Conservation (phyloP, 2,797 vertebrate species). For the Vipera latastei region DNA sequence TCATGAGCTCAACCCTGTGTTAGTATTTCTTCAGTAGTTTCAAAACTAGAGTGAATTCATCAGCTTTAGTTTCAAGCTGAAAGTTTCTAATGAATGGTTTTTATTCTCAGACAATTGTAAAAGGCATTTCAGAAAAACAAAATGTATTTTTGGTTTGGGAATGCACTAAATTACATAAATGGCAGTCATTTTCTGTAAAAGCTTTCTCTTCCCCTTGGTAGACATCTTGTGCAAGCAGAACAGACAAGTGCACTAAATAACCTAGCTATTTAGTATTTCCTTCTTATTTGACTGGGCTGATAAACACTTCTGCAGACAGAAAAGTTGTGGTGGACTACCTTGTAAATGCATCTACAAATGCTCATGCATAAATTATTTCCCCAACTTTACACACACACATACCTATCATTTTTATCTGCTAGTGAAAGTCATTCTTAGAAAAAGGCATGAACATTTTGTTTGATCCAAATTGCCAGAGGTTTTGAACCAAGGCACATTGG, state of each 20-base stretch:
- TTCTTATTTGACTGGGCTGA: neutral
- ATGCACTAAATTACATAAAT: conserved; percentile 28
- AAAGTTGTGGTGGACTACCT: neutral
- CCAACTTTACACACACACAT: neutral
- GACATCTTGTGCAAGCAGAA: conserved; percentile 13
- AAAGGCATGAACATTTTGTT: neutral
- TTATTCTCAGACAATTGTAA: conserved; percentile 1
- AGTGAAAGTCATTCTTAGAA: neutral
- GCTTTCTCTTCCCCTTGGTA: conserved; percentile 1
- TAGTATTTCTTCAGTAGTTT: neutral
- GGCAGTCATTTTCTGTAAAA: conserved; percentile 28
- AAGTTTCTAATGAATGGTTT: conserved; percentile 25
- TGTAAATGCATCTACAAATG: neutral
- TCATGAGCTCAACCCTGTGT: neutral
- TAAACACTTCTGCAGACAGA: neutral
- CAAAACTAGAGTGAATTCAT: neutral
- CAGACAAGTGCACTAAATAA: conserved; percentile 20
- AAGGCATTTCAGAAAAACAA: conserved; percentile 20
- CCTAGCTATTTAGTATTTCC: conserved; percentile 15
- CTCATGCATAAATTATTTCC: neutral
- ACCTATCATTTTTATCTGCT: neutral
- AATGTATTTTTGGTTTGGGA: conserved; percentile 13
- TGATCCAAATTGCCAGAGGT: neutral
- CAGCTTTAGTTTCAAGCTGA: conserved; percentile 6
- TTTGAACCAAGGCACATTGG: neutral